phyloP scores from a whole-genome alignment of 2,113 vertebrate genomes.

The Ginglymostoma cirratum region DNA sequence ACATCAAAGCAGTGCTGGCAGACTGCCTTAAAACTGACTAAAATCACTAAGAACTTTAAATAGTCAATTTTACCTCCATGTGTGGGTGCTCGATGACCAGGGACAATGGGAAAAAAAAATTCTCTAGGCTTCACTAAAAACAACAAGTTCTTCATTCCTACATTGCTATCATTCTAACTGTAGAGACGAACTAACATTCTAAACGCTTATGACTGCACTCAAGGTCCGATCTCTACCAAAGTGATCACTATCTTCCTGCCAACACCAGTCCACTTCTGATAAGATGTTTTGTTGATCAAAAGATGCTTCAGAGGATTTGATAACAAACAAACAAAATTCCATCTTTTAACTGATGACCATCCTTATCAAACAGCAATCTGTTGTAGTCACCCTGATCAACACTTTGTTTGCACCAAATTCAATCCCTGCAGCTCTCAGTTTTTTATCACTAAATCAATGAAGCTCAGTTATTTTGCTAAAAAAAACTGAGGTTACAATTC shows the following conservation, averaged over 20 bases:
- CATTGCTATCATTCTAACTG: neutral
- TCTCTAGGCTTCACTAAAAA: neutral
- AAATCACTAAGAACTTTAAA: conserved; percentile 11
- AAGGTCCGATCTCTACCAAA: neutral
- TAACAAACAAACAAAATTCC: neutral
- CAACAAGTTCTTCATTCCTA: neutral
- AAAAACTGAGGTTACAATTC: neutral
- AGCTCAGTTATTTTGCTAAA: neutral
- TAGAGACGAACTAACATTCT: neutral
- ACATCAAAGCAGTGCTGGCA: neutral
- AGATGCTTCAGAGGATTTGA: neutral
- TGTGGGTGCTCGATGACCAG: neutral
- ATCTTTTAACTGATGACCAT: neutral
- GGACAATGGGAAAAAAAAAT: neutral
- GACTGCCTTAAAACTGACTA: neutral
- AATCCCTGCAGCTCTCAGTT: neutral
- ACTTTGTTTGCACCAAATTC: neutral
- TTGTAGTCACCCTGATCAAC: neutral
- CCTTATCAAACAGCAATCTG: neutral
- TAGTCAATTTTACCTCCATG: neutral
- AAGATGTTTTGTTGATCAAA: conserved; percentile 9
- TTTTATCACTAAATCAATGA: neutral
- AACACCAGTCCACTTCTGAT: conserved; percentile 9
- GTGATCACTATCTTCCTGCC: conserved; percentile 11
- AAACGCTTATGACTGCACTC: neutral